Evolutionary conservation across 1,140 invertebrate genomes (phyloP).

Genomic region (Diorhabda elongata): DNA sequence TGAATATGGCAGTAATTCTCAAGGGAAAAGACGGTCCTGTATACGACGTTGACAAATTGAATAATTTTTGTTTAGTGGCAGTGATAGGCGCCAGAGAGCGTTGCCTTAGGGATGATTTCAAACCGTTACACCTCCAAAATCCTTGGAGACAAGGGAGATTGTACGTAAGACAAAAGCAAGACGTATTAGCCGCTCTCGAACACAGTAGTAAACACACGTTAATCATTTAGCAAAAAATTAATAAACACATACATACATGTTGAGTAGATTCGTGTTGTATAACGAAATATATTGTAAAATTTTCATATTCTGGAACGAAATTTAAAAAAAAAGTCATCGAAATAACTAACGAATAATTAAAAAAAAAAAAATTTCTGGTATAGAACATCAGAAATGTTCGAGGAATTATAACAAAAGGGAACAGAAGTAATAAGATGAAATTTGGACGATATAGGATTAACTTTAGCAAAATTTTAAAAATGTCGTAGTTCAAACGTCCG

Average conservation of each 20-base stretch:
- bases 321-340: too few species aligned
- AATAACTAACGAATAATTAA: too few species aligned
- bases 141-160: slow-evolving; percentile 91
- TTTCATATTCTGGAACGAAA: too few species aligned
- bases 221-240: slow-evolving; percentile 47
- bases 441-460: too few species aligned
- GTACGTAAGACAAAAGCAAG: slow-evolving; percentile 85
- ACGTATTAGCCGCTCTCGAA: slow-evolving; percentile 80
- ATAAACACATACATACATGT: slow-evolving; percentile 3
- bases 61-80: slow-evolving; percentile 89
- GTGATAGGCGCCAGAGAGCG: slow-evolving; percentile 89
- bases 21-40: slow-evolving; percentile 83
- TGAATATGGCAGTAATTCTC: slow-evolving; percentile 86
- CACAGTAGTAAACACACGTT: slow-evolving; percentile 73
- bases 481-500: too few species aligned
- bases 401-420: too few species aligned
- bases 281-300: too few species aligned
- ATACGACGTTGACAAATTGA: slow-evolving; percentile 72
- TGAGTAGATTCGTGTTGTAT: too few species aligned
- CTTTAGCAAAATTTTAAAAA: too few species aligned
- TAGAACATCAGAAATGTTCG: too few species aligned
- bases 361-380: too few species aligned
- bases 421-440: too few species aligned
- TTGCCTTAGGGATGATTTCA: slow-evolving; percentile 89
- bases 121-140: slow-evolving; percentile 86